phyloP scores from a whole-genome alignment of 2,113 vertebrate genomes.

The Alces alces region DNA sequence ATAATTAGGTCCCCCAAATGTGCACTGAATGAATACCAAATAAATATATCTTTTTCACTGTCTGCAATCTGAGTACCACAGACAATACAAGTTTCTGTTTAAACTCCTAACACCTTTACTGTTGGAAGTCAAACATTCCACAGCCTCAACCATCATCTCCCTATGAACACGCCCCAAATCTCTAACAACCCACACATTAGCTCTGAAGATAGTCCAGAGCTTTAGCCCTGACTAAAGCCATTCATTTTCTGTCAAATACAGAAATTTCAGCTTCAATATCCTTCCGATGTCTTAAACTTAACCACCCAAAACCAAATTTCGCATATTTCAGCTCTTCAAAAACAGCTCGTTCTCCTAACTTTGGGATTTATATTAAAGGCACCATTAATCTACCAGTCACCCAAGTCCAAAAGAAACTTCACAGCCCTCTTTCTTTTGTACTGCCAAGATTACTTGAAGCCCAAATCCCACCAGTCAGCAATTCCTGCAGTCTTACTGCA shows the following conservation, averaged over 20 bases:
- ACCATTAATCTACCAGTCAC: slow-evolving; percentile 22
- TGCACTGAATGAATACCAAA: neutral
- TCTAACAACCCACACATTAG: neutral
- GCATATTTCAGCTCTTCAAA: neutral
- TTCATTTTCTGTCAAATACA: neutral
- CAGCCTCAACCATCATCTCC: neutral
- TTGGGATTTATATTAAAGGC: neutral
- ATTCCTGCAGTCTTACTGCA: neutral
- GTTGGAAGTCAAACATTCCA: slow-evolving; percentile 15
- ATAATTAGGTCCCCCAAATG: neutral
- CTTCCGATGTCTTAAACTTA: slow-evolving; percentile 3
- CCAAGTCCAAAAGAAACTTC: slow-evolving; percentile 35
- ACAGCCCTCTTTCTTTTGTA: neutral
- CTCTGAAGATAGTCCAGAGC: neutral
- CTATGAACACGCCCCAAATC: neutral
- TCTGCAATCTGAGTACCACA: neutral
- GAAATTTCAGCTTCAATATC: neutral
- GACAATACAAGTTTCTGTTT: neutral
- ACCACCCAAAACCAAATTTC: neutral
- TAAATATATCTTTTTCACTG: neutral
- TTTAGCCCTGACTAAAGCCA: neutral
- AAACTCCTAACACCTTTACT: neutral
- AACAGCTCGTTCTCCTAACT: slow-evolving; percentile 10
- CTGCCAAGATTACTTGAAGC: slow-evolving; percentile 12
- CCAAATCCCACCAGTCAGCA: slow-evolving; percentile 26